Percentiles rank a stretch among this genome's conserved stretches.
Conservation (phyloP, 2,888 invertebrate genomes). For the Trissolcus japonicus region DNA sequence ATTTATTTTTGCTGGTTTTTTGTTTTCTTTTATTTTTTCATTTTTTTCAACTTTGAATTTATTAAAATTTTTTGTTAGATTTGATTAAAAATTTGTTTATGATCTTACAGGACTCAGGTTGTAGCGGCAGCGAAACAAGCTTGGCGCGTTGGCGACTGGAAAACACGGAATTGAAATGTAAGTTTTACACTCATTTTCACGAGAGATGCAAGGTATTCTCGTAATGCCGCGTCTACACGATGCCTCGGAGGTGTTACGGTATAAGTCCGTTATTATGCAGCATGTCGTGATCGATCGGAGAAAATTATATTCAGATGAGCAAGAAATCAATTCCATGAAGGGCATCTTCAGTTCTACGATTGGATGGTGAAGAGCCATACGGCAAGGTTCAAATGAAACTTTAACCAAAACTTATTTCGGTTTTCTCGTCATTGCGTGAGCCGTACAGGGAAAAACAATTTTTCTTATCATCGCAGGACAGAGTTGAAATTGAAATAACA, state of each 20-base stretch:
- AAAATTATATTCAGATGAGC: constrained; percentile 74
- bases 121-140: no score
- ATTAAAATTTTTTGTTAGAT: no score
- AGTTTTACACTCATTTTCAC: constrained; percentile 56
- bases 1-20: not conserved
- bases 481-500: no score
- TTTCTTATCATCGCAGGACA: no score
- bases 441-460: no score
- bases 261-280: constrained; percentile 71
- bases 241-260: constrained; percentile 73
- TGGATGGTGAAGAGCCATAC: constrained; percentile 35
- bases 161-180: constrained; percentile 48
- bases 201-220: constrained; percentile 34
- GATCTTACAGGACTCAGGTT: no score
- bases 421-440: no score
- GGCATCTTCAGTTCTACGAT: constrained; percentile 54
- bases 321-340: constrained; percentile 73
- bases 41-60: no score
- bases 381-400: not conserved
- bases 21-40: no score
- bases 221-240: constrained; percentile 51
- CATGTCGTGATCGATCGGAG: constrained; percentile 68
- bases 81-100: no score
- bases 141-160: constrained; percentile 1
- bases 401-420: not conserved